These are phyloP conservation scores for Enteromius argenteus DNA, from an alignment of 2,797 vertebrate genomes.

Conservation along the genomic window DNA sequence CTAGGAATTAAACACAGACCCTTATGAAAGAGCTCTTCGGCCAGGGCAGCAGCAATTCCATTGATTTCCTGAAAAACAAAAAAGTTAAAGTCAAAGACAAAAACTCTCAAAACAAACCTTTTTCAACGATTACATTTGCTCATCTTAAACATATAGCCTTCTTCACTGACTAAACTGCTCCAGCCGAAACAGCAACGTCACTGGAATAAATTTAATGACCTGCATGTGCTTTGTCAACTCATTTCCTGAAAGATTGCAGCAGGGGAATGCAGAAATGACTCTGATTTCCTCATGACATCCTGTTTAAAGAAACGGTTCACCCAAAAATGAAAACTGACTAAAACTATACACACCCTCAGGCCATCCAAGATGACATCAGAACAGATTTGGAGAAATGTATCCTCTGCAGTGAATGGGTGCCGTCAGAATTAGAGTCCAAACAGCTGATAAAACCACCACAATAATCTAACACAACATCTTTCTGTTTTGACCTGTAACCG, in stretches of 20 bases:
- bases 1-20: constrained; percentile 73
- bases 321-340: neutral
- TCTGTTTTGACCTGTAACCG: neutral
- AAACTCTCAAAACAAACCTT: neutral
- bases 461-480: neutral
- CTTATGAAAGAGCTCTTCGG: constrained; percentile 94
- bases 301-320: neutral
- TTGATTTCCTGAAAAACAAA: constrained; percentile 86
- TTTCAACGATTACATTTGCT: neutral
- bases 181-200: neutral
- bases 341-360: neutral
- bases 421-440: neutral
- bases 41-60: constrained; percentile 91
- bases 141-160: neutral
- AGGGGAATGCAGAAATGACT: neutral
- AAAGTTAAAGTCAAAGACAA: neutral
- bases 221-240: neutral
- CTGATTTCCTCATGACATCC: neutral
- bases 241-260: constrained; percentile 19
- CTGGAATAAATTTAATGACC: neutral
- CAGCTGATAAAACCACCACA: neutral
- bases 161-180: neutral
- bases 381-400: neutral
- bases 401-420: neutral
- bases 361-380: neutral